Evolutionary conservation across 2,113 vertebrate species (phyloP).

Genomic region (Psettodes erumei): DNA sequence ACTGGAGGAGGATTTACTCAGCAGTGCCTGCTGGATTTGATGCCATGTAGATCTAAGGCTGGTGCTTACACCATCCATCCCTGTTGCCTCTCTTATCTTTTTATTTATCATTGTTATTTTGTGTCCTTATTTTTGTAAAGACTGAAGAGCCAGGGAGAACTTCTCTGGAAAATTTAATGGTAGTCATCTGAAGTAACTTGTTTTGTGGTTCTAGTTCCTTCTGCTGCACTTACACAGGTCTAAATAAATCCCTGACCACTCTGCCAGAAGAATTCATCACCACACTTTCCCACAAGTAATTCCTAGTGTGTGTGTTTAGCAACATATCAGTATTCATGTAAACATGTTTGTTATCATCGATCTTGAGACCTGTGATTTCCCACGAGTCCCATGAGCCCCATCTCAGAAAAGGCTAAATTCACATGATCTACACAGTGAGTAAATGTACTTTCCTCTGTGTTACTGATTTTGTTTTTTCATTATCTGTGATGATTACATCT

Average conservation of each 20-base stretch:
- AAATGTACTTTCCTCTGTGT: background rate
- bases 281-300: background rate
- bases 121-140: background rate
- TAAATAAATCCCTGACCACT: background rate
- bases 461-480: constrained; percentile 4
- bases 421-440: background rate
- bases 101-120: too few relatives aligned
- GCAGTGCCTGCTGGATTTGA: background rate
- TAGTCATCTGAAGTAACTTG: background rate
- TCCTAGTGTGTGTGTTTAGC: background rate
- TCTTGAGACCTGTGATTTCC: background rate
- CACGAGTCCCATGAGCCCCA: constrained; percentile 8
- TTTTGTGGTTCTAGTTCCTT: background rate
- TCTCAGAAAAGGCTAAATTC: background rate
- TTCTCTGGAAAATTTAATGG: too few relatives aligned
- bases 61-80: constrained; percentile 11
- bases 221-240: background rate
- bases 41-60: constrained; percentile 14
- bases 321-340: background rate
- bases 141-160: background rate
- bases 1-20: background rate
- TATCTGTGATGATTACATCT: background rate
- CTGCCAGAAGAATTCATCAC: too few relatives aligned
- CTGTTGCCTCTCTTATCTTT: background rate
- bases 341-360: background rate